These are phyloP conservation scores for Drosophila barbarae DNA, from an alignment of 2,888 invertebrate genomes.

Conservation along the genomic window DNA sequence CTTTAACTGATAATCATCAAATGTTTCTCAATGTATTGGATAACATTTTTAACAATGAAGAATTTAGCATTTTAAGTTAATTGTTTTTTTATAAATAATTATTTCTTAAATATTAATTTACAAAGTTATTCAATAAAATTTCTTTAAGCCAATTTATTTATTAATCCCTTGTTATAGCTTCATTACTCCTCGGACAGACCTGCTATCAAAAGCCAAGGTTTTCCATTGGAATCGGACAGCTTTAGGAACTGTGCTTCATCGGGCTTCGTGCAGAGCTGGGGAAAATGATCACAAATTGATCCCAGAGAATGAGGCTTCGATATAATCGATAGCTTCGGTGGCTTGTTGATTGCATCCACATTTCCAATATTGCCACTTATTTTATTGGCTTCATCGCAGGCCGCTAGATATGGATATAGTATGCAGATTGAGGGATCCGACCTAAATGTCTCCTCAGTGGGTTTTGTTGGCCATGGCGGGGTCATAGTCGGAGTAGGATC, in stretches of 20 bases:
- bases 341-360: not conserved
- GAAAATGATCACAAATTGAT: constrained; percentile 1
- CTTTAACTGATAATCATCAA: no score
- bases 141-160: no score
- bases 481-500: no score
- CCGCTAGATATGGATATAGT: not conserved
- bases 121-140: no score
- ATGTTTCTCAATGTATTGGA: no score
- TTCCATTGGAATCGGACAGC: not conserved
- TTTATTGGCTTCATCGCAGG: not conserved
- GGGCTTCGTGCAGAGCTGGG: not conserved
- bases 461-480: not conserved
- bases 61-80: not conserved
- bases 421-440: not conserved
- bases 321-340: not conserved
- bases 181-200: not conserved
- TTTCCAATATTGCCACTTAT: not conserved
- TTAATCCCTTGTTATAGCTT: not conserved
- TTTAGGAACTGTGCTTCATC: not conserved
- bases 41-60: no score
- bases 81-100: not conserved
- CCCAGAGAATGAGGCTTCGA: not conserved
- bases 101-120: no score
- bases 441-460: not conserved
- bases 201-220: not conserved